Evolutionary conservation across 2,888 invertebrate species (phyloP).

Genomic region (Synergus laeviventris): DNA sequence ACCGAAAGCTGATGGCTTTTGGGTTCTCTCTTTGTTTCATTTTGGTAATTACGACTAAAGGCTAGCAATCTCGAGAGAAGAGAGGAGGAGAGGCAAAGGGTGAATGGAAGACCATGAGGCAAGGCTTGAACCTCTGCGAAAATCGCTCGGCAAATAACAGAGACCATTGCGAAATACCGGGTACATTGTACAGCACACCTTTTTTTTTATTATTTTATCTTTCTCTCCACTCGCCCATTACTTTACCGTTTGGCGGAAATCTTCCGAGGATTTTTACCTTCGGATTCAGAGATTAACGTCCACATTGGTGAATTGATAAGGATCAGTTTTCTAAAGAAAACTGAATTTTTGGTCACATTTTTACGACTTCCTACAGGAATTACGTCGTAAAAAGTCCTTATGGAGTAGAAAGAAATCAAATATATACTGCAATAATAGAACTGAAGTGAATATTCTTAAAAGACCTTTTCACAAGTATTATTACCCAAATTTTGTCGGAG

Average conservation of each 20-base stretch:
- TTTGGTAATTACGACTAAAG: constrained; percentile 67
- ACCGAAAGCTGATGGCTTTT: constrained; percentile 63
- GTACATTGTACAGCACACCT: constrained; percentile 34
- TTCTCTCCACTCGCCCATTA: constrained; percentile 46
- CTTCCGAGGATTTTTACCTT: constrained; percentile 9
- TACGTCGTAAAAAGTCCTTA: too few relatives aligned
- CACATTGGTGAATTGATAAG: neutral
- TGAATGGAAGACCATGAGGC: constrained; percentile 25
- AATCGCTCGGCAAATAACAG: constrained; percentile 68
- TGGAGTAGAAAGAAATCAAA: too few relatives aligned
- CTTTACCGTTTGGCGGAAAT: constrained; percentile 46
- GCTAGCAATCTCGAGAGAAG: constrained; percentile 60
- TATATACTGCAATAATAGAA: too few relatives aligned
- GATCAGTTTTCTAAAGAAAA: neutral
- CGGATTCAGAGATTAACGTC: neutral
- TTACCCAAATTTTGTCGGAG: too few relatives aligned
- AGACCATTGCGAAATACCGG: constrained; percentile 46
- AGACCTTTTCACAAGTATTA: too few relatives aligned
- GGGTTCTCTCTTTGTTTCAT: constrained; percentile 62
- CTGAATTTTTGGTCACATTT: neutral
- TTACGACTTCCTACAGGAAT: too few relatives aligned
- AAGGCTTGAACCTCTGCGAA: constrained; percentile 42
- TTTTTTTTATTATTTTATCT: constrained; percentile 37
- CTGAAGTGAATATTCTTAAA: too few relatives aligned
- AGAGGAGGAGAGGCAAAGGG: constrained; percentile 43